A percentile compares a stretch with the other conserved stretches of the same genome.
These are phyloP conservation scores for Athalia rosae DNA, from an alignment of 2,888 invertebrate genomes.

Conservation along the genomic window DNA sequence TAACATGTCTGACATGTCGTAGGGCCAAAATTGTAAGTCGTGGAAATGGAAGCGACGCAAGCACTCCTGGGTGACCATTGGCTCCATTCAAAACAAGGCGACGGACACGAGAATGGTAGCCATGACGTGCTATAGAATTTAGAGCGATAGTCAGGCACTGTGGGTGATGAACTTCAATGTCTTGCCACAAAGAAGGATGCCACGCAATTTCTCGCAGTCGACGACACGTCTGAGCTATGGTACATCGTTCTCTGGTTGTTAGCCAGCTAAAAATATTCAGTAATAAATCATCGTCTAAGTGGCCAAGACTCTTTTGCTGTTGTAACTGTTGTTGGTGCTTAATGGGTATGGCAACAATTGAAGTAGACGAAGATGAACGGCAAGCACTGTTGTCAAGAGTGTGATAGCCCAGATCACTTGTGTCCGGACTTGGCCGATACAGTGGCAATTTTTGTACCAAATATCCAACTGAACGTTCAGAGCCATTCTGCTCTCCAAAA, in stretches of 20 bases:
- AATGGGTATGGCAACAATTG: slow-evolving; percentile 55
- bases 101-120: slow-evolving; percentile 62
- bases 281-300: slow-evolving; percentile 78
- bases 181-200: slow-evolving; percentile 84
- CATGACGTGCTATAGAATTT: slow-evolving; percentile 62
- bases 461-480: slow-evolving; percentile 60
- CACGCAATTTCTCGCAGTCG: slow-evolving; percentile 86
- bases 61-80: slow-evolving; percentile 62
- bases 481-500: slow-evolving; percentile 62
- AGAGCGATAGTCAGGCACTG: slow-evolving; percentile 63
- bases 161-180: slow-evolving; percentile 65
- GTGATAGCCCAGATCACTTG: slow-evolving; percentile 68
- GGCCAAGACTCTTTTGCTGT: slow-evolving; percentile 56
- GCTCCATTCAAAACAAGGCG: slow-evolving; percentile 65
- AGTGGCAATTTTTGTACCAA: slow-evolving; percentile 62
- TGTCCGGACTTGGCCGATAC: slow-evolving; percentile 64
- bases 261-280: slow-evolving; percentile 83
- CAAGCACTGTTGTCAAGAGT: slow-evolving; percentile 68
- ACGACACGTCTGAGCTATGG: slow-evolving; percentile 84
- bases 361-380: slow-evolving; percentile 59
- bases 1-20: slow-evolving; percentile 63
- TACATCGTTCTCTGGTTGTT: slow-evolving; percentile 82
- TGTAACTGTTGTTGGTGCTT: slow-evolving; percentile 43
- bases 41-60: slow-evolving; percentile 63
- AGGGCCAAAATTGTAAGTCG: slow-evolving; percentile 72